A percentile compares a stretch with the other conserved stretches of the same genome.
Conservation (phyloP, 2,113 vertebrate species). For the Plecturocebus donacophilus region DNA sequence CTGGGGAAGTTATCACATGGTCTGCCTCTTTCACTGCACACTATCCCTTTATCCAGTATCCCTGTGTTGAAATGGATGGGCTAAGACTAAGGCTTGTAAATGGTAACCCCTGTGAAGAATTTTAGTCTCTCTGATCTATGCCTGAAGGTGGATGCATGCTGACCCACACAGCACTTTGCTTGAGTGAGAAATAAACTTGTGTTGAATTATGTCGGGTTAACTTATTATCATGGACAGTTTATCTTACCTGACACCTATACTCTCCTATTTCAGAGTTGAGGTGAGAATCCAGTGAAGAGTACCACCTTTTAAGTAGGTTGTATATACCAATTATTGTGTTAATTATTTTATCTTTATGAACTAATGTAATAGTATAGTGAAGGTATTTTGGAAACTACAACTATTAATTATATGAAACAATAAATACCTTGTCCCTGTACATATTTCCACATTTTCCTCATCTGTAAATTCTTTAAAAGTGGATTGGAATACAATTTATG, state of each 20-base stretch:
- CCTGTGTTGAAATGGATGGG: not conserved
- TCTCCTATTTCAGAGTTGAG: not conserved
- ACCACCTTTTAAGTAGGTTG: not conserved
- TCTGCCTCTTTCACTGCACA: not conserved
- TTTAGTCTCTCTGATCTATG: not conserved
- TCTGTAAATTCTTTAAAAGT: not conserved
- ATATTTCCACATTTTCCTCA: not conserved
- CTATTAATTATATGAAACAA: not conserved
- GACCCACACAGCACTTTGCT: not conserved
- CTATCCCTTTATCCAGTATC: not conserved
- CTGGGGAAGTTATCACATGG: not conserved
- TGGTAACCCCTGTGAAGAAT: not conserved
- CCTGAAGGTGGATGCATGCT: not conserved
- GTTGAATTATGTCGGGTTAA: not conserved
- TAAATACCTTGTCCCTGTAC: not conserved
- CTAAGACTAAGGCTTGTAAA: not conserved
- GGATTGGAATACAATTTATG: not conserved
- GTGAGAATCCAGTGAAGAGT: not conserved
- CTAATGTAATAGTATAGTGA: not conserved
- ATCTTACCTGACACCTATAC: not conserved
- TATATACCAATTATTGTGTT: not conserved
- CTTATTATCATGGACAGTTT: not conserved
- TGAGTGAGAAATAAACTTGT: not conserved
- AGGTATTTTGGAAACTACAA: not conserved
- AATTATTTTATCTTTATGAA: not conserved